A percentile compares a stretch with the other conserved stretches of the same genome.
phyloP scores from a whole-genome alignment of 1,140 invertebrate genomes.

The Drosophila pseudoobscura region DNA sequence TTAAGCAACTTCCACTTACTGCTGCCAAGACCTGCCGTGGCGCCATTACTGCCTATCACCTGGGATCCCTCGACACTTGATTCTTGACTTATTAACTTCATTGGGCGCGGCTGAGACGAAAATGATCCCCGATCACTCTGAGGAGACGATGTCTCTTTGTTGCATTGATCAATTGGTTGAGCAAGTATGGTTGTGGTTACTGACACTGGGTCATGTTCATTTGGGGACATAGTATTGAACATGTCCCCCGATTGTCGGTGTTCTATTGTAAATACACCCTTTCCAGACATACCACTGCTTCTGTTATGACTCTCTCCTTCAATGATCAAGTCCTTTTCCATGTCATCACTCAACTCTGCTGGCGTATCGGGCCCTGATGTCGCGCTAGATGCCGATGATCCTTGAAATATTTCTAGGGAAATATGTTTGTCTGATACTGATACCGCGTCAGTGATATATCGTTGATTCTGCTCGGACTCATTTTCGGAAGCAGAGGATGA shows the following conservation, averaged over 20 bases:
- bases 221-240: no score
- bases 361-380: constrained; percentile 94
- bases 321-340: constrained; percentile 83
- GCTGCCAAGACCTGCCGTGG: constrained; percentile 75
- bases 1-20: constrained; percentile 96
- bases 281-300: no score
- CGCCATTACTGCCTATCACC: constrained; percentile 27
- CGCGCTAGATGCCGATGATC: constrained; percentile 90
- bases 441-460: not conserved
- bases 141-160: no score
- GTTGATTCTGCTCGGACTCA: constrained; percentile 29
- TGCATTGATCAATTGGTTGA: no score
- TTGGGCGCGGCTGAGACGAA: not conserved
- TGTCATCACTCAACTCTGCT: constrained; percentile 86
- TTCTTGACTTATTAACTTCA: constrained; percentile 47
- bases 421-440: constrained; percentile 4
- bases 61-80: constrained; percentile 54
- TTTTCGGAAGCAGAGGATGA: constrained; percentile 66
- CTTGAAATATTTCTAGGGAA: constrained; percentile 4
- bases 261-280: no score
- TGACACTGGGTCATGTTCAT: no score
- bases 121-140: not conserved
- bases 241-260: not conserved
- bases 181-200: no score
- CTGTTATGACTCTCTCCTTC: not conserved